Percentiles rank a stretch among this genome's conserved stretches.
phyloP scores from a whole-genome alignment of 2,888 invertebrate species.

The Melieria omissa region DNA sequence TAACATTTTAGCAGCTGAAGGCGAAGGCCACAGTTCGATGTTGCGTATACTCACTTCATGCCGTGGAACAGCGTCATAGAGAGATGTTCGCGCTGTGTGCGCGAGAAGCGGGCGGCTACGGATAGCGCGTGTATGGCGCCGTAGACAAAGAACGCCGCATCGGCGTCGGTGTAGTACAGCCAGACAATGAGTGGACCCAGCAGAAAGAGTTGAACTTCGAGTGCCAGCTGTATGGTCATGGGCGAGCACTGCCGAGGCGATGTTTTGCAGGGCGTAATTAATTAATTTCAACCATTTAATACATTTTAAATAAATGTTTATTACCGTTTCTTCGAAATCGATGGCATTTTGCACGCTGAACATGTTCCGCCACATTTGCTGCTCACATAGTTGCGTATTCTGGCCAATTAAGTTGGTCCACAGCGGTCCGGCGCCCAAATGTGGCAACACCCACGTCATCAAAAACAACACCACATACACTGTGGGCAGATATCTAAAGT shows the following conservation, averaged over 20 bases:
- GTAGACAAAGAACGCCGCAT: conserved; percentile 70
- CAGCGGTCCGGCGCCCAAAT: conserved; percentile 74
- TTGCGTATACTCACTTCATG: conserved; percentile 70
- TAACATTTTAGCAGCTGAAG: not conserved
- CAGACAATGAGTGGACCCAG: conserved; percentile 75
- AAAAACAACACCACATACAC: conserved; percentile 73
- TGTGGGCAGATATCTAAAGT: conserved; percentile 73
- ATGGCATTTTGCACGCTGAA: conserved; percentile 77
- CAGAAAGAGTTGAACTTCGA: conserved; percentile 79
- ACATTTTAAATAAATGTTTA: conserved; percentile 58
- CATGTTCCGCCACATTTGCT: conserved; percentile 76
- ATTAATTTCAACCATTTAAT: no score
- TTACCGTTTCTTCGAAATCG: conserved; percentile 77
- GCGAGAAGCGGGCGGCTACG: conserved; percentile 73
- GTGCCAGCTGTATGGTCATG: conserved; percentile 78
- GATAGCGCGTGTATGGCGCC: conserved; percentile 71
- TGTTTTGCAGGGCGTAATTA: not conserved
- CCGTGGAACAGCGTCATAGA: conserved; percentile 77
- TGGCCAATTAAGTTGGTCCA: conserved; percentile 74
- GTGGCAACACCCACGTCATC: conserved; percentile 76
- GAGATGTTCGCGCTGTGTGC: conserved; percentile 72
- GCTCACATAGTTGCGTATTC: conserved; percentile 74
- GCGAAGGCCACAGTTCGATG: not conserved
- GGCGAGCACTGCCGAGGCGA: conserved; percentile 74
- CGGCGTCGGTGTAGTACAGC: conserved; percentile 71